These are phyloP conservation scores for Taenaris catops DNA, from an alignment of 2,888 invertebrate genomes.

Conservation along the genomic window DNA sequence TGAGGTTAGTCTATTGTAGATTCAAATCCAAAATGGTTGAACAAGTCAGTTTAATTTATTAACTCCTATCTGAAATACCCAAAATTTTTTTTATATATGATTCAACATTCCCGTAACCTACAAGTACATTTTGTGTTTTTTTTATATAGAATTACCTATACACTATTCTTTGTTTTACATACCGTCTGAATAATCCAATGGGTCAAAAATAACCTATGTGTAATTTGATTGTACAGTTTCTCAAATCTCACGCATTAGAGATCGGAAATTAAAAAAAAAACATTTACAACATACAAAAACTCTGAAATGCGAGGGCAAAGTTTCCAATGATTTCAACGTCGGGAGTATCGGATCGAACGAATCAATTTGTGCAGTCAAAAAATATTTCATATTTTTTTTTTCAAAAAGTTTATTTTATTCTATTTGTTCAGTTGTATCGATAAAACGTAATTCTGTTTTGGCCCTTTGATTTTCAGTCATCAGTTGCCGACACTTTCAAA, in stretches of 20 bases:
- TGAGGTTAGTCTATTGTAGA: slow-evolving; percentile 76
- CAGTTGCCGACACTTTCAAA: slow-evolving; percentile 55
- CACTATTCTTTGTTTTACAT: slow-evolving; percentile 67
- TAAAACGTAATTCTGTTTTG: slow-evolving; percentile 57
- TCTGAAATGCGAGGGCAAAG: slow-evolving; percentile 70
- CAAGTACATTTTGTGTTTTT: slow-evolving; percentile 73
- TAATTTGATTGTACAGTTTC: slow-evolving; percentile 36
- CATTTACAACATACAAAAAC: slow-evolving; percentile 53
- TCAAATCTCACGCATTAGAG: slow-evolving; percentile 40
- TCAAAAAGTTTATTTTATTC: slow-evolving; percentile 22
- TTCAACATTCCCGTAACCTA: slow-evolving; percentile 76
- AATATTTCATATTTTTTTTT: slow-evolving; percentile 38
- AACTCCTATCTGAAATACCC: slow-evolving; percentile 72
- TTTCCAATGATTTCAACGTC: slow-evolving; percentile 39
- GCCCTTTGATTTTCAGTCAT: slow-evolving; percentile 73
- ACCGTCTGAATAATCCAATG: slow-evolving; percentile 65
- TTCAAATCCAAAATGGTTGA: slow-evolving; percentile 78
- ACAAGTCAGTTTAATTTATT: slow-evolving; percentile 67
- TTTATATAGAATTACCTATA: slow-evolving; percentile 72
- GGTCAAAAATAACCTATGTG: slow-evolving; percentile 59
- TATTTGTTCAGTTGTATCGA: slow-evolving; percentile 34
- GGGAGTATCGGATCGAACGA: slow-evolving; percentile 44
- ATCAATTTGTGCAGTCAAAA: slow-evolving; percentile 57
- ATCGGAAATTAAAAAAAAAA: slow-evolving; percentile 36
- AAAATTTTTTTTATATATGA: slow-evolving; percentile 58